Evolutionary conservation across 64 coral and sea anemone genomes (phyloP), one percentile per base, ranked within the genome.

Genomic region (Acropora yongei): DNA sequence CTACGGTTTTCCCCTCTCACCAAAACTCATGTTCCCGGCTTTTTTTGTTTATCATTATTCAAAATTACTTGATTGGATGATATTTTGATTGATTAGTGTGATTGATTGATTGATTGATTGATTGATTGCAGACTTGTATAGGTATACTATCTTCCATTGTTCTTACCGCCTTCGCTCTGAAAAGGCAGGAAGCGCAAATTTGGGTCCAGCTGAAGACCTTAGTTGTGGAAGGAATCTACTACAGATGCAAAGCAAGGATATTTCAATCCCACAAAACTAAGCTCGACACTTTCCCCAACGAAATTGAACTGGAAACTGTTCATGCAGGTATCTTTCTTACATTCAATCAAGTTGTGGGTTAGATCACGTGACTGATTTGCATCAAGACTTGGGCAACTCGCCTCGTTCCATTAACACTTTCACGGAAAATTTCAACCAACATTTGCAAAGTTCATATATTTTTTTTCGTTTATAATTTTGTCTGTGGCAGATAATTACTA

Each of bases 111-210:
- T 71, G 17, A 20, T 0, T 71, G 4, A n/a, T 71, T 63, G 60
- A 63, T 82, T 49, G 2, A 3, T 83, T 88, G 19, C 73, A 99
- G 97, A 88, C 94, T 0, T 99, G 91, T 65, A 82, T 96, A 44
- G 94, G 88, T 0, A 93, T 99, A 78, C 83, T 99, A 72, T 39
- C 78, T 2, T 58, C 67, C 14, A 71, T 94, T 30, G 91, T 96
- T 17, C 49, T 99, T 41, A 89, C 80, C 5, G 69, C 93, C n/a
- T 99, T 86, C 57, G 83, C 83, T 41, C 93, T 99, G 66, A 96
- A 90, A 86, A 86, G 97, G n/a, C 79, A 96, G 68, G 73, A 99
- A 47, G 49, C 88, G 8, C 71, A 75, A 12, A 19, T 99, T 42
- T 97, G 95, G 95, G 78, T 73, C 10, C 72, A 85, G 20, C 49